These are phyloP conservation scores for Chiloscyllium plagiosum DNA, from an alignment of 2,113 vertebrate genomes.

Conservation along the genomic window DNA sequence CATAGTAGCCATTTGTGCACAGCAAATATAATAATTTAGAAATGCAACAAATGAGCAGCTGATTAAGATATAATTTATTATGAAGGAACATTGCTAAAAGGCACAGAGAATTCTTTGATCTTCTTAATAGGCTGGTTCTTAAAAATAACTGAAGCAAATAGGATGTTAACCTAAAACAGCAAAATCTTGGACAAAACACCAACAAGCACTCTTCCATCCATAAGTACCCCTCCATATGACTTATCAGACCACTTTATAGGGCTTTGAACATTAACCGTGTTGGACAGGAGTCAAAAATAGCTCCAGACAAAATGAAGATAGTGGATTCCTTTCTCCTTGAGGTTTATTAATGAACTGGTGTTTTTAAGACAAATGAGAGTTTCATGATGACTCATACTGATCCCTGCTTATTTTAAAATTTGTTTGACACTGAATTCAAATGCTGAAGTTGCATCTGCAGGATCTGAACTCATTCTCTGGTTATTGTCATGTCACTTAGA, in stretches of 20 bases:
- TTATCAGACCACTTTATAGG: neutral
- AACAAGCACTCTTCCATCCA: neutral
- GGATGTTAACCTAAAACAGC: neutral
- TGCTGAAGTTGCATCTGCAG: neutral
- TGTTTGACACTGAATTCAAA: neutral
- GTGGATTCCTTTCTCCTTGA: neutral
- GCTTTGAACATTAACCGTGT: neutral
- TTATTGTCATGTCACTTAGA: neutral
- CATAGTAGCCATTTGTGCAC: too few relatives aligned
- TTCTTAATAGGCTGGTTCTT: neutral
- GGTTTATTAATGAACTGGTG: neutral
- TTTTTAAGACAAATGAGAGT: neutral
- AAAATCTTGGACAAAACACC: neutral
- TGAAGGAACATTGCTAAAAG: neutral
- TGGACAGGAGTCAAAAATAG: neutral
- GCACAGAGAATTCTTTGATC: too few relatives aligned
- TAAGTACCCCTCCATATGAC: neutral
- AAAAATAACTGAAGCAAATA: neutral
- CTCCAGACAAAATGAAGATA: neutral
- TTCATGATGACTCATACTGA: neutral
- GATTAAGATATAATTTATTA: too few relatives aligned
- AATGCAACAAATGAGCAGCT: too few relatives aligned
- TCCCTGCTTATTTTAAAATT: neutral
- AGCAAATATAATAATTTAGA: too few relatives aligned
- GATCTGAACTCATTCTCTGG: neutral